Conservation (phyloP, 2,797 vertebrate species). For the Pangasius djambal region DNA sequence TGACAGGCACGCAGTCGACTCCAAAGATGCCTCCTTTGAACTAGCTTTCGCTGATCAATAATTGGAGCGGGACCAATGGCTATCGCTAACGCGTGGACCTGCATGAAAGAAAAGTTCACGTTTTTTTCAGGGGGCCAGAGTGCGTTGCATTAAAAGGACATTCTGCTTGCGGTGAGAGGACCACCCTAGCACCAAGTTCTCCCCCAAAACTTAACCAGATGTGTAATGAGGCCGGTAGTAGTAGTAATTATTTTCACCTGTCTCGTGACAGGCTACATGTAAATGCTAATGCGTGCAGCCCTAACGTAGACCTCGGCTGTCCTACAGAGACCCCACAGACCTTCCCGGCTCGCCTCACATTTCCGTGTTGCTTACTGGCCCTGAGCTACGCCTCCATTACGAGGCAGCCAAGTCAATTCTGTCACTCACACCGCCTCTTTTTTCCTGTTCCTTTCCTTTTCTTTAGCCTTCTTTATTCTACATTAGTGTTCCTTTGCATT, state of each 20-base stretch:
- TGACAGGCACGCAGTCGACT: constrained; percentile 44
- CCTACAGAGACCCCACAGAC: constrained; percentile 49
- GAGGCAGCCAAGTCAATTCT: constrained; percentile 36
- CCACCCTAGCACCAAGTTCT: constrained; percentile 75
- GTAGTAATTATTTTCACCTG: constrained; percentile 79
- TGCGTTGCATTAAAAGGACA: constrained; percentile 70
- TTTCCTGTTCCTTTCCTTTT: constrained; percentile 44
- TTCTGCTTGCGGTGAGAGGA: constrained; percentile 69
- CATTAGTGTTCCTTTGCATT: constrained; percentile 49
- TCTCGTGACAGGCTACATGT: constrained; percentile 63
- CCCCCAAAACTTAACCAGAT: constrained; percentile 78
- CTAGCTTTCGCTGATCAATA: constrained; percentile 27
- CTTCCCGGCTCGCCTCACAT: constrained; percentile 49
- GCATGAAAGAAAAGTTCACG: not conserved
- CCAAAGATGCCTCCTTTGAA: constrained; percentile 35
- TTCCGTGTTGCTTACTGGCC: constrained; percentile 55
- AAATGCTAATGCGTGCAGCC: constrained; percentile 65
- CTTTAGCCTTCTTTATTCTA: constrained; percentile 46
- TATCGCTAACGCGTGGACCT: constrained; percentile 26
- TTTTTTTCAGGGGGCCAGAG: constrained; percentile 20
- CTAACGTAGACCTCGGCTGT: constrained; percentile 47
- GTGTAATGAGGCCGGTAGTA: constrained; percentile 73
- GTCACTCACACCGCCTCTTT: constrained; percentile 35
- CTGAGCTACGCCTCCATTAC: constrained; percentile 41
- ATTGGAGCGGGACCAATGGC: constrained; percentile 5